A percentile compares a stretch with the other conserved stretches of the same genome.
Evolutionary conservation across 2,888 invertebrate species (phyloP).

Genomic region (Xestobium rufovillosum): DNA sequence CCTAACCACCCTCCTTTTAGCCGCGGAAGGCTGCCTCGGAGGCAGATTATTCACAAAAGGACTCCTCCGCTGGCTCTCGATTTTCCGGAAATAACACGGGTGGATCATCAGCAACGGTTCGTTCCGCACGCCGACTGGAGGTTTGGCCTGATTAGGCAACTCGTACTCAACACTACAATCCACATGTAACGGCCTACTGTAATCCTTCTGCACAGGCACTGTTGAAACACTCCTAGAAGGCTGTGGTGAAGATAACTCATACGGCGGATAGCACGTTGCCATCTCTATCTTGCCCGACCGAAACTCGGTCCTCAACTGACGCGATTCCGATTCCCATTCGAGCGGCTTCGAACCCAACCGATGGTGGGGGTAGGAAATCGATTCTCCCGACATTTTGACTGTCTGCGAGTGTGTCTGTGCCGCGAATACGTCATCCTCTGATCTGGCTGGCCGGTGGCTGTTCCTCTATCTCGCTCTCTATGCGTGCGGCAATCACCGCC

Average conservation of each 20-base stretch:
- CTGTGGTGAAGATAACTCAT: slow-evolving; percentile 38
- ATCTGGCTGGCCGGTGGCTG: slow-evolving; percentile 19
- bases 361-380: slow-evolving; percentile 45
- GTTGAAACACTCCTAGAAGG: slow-evolving; percentile 47
- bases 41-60: slow-evolving; percentile 80
- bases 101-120: slow-evolving; percentile 86
- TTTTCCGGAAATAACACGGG: slow-evolving; percentile 81
- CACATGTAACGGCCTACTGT: slow-evolving; percentile 79
- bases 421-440: slow-evolving; percentile 35
- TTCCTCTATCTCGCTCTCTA: too few relatives aligned
- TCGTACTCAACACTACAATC: slow-evolving; percentile 90
- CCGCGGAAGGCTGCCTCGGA: slow-evolving; percentile 29
- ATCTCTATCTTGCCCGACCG: slow-evolving; percentile 34
- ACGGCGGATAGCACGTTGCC: slow-evolving; percentile 40
- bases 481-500: slow-evolving; percentile 35
- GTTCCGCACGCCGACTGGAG: slow-evolving; percentile 73
- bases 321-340: slow-evolving; percentile 18
- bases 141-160: slow-evolving; percentile 81
- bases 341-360: slow-evolving; percentile 19
- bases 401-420: slow-evolving; percentile 42
- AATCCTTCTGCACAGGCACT: slow-evolving; percentile 60
- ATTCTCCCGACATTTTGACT: slow-evolving; percentile 40
- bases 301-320: slow-evolving; percentile 38
- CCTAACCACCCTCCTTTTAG: slow-evolving; percentile 25
- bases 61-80: slow-evolving; percentile 74